Evolutionary conservation across 2,113 vertebrate species (phyloP).

Genomic region (Pseudorasbora parva): DNA sequence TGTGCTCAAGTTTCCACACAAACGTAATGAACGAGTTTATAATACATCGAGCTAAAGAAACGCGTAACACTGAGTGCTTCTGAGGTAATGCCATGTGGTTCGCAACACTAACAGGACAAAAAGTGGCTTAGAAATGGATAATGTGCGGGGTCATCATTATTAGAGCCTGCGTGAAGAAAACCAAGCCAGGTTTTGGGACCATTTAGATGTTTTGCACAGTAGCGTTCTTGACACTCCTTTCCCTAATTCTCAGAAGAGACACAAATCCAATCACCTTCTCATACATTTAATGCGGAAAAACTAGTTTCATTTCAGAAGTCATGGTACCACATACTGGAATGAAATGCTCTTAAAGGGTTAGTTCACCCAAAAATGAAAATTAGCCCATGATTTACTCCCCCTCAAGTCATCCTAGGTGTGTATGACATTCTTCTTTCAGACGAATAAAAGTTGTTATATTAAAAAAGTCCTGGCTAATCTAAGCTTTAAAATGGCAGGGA

Average conservation of each 20-base stretch:
- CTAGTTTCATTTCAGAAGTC: background rate
- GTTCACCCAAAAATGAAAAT: too few relatives aligned
- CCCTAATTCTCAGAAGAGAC: background rate
- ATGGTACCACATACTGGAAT: background rate
- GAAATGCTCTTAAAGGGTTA: background rate
- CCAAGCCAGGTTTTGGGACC: background rate
- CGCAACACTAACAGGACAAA: constrained; percentile 13
- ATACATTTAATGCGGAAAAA: background rate
- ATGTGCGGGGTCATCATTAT: background rate
- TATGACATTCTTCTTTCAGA: too few relatives aligned
- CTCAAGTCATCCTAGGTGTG: too few relatives aligned
- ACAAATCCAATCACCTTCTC: background rate
- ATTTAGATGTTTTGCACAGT: background rate
- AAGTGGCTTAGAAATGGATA: background rate
- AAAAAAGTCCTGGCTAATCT: too few relatives aligned
- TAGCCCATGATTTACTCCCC: too few relatives aligned
- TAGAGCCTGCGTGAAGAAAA: background rate
- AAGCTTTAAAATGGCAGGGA: too few relatives aligned
- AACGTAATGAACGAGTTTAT: constrained; percentile 4
- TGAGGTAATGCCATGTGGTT: constrained; percentile 24
- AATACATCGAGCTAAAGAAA: constrained; percentile 12
- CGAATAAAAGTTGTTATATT: too few relatives aligned
- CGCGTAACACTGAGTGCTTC: constrained; percentile 22
- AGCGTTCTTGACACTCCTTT: too few relatives aligned
- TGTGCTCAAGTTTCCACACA: constrained; percentile 51